Percentiles rank a stretch among this genome's conserved stretches.
These are phyloP conservation scores for Drosophila mayaguana DNA, from an alignment of 2,888 invertebrate genomes.

Conservation along the genomic window DNA sequence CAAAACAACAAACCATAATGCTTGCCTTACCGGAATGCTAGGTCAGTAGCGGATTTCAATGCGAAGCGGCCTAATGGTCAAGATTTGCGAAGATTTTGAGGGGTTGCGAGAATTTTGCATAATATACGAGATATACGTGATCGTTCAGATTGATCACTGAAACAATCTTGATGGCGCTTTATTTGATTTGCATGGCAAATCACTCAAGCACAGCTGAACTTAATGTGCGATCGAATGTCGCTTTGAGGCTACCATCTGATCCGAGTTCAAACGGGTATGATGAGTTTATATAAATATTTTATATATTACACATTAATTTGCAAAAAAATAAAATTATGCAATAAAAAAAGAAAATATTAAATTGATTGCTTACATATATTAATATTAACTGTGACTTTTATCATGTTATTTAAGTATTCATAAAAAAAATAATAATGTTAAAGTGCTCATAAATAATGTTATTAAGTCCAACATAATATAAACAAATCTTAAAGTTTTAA, in stretches of 20 bases:
- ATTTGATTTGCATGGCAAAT: not conserved
- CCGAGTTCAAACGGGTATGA: no score
- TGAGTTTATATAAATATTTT: no score
- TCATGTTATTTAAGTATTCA: no score
- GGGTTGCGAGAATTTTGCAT: not conserved
- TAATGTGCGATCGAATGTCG: not conserved
- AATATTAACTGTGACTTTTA: no score
- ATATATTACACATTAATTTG: no score
- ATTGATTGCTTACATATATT: no score
- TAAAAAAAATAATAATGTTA: no score
- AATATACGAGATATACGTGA: not conserved
- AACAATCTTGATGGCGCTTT: not conserved
- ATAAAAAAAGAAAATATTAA: no score
- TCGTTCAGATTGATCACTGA: not conserved
- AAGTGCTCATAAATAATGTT: no score
- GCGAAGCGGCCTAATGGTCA: conserved; percentile 5
- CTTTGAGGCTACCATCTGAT: not conserved
- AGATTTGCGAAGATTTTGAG: conserved; percentile 5
- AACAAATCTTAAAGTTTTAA: no score
- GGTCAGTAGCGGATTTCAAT: conserved; percentile 32
- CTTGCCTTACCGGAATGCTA: conserved; percentile 42
- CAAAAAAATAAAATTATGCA: no score
- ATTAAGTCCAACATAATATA: no score
- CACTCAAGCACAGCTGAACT: not conserved
- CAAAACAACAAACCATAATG: conserved; percentile 25